Base-by-base conservation (phyloP, 2,888 invertebrate species). In the Cosmia pyralina region DNA sequence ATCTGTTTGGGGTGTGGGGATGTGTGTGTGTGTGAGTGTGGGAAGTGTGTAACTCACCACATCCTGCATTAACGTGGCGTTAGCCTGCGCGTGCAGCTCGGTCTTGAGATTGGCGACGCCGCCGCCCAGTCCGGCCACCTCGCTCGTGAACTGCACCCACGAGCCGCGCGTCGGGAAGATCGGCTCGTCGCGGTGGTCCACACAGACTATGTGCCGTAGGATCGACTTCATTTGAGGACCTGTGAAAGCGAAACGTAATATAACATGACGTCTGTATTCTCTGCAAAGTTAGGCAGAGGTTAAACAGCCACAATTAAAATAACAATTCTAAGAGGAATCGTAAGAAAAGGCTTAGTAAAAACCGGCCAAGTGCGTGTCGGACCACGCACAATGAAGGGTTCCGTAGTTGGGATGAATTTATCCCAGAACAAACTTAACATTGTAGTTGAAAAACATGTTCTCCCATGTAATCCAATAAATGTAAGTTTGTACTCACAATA, bases 101-200 rank as follows among this genome's bases (percentile, higher is more conserved):
- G 98, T 98, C 94, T 98, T 98, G 41, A 98, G 91, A 92, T 98
- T 99, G 22, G 98, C 98, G 34, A 99, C 97, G 90, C 99, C 98
- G 4, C 99, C 99, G 19, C 99, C 99, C 10, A 99, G 92, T 0
- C 99, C 98, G 58, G 99, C 98, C 88, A 98, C 96, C 48, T 83
- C 81, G 34, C 66, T 69, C 2, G 71, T 71, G 59, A 81, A 57
- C 65, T 75, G 81, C 17, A 81, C 60, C 84, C 81, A 81, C 13
- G 66, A 11, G n/a, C 81, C 81, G 19, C 81, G 81, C 38, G 84
- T 83, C 55, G 81, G 81, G 81, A 83, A 81, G 55, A 81, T 67
- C 7, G 84, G 53, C 57, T 81, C 84, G 67, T 81, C 81, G 44
- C 81, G 84, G 7, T 75, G 84, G 48, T 81, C 81, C 46, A 83